Conservation (phyloP, 2,888 invertebrate species). For the Odontocerum albicorne region DNA sequence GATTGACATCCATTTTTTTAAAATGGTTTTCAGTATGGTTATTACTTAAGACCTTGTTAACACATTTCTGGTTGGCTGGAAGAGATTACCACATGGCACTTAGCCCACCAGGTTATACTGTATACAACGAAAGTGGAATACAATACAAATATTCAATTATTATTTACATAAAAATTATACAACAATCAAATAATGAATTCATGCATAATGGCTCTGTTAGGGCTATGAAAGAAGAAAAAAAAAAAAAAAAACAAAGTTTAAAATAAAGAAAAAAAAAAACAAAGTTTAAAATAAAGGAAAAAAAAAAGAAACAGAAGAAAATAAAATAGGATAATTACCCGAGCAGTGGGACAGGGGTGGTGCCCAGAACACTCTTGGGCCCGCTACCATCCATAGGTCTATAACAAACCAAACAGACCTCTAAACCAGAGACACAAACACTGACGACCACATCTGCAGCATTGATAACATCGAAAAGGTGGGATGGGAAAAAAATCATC, state of each 20-base stretch:
- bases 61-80: too few species aligned
- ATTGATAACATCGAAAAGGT: too few species aligned
- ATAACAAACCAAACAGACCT: conserved; percentile 51
- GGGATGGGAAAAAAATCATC: too few species aligned
- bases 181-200: not conserved
- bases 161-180: not conserved
- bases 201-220: not conserved
- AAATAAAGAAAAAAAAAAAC: not conserved
- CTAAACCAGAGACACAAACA: too few species aligned
- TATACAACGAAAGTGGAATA: too few species aligned
- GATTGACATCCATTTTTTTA: too few species aligned
- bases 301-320: conserved; percentile 36
- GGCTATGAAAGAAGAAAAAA: not conserved
- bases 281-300: conserved; percentile 26
- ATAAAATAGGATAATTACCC: conserved; percentile 59
- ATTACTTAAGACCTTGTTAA: too few species aligned
- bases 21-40: too few species aligned
- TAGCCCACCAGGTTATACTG: too few species aligned
- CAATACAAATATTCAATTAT: not conserved
- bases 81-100: too few species aligned
- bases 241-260: not conserved
- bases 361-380: conserved; percentile 60
- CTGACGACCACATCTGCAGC: too few species aligned
- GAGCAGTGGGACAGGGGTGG: conserved; percentile 62
- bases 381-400: conserved; percentile 65